Base-by-base conservation (phyloP, 2,888 invertebrate genomes). In the Cosmia pyralina region DNA sequence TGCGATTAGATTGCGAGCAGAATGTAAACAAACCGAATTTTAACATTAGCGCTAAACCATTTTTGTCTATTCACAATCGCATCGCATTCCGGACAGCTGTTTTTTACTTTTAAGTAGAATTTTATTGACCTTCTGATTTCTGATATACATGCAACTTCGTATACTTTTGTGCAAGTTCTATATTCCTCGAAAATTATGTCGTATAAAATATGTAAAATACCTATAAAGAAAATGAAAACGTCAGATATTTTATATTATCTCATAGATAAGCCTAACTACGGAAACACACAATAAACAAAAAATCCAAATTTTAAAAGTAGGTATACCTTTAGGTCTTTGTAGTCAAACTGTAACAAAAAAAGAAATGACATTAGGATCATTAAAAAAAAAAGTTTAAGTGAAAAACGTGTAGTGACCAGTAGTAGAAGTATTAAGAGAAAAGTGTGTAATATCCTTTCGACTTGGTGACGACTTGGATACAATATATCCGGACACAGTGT, bases 291-390 rank as follows among this genome's bases (percentile, higher is more conserved):
- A 34, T 1, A 15, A 64, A 50, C 5, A 50, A 15, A n/a, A 34
- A 63, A n/a, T n/a, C 1, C 10, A 68, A 55, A 13, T 22, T 17
- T 34, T 28, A n/a, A 70, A 38, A 38, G 4, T 34, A 22, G 22
- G 4, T 22, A 57, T 83, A 85, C 85, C 85, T 85, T 65, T n/a
- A 53, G 57, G 0, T 6, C 19, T 48, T 60, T 3, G 62, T 63
- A 52, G 38, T 55, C 60, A 60, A 58, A 65, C 85, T 85, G 85
- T 41, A 84, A 85, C 83, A 85, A 82, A 73, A 74, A 62, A 38
- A 62, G 0, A 34, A 28, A 59, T 15, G 5, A 28, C 2, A 10
- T 69, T 60, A 72, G 4, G 4, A 48, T 55, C 1, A 38, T 34
- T 2, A 38, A 19, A 38, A 58, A 19, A 41, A 41, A n/a, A 11